Conservation (phyloP, 2,888 invertebrate genomes). For the Yponomeuta malinellus region DNA sequence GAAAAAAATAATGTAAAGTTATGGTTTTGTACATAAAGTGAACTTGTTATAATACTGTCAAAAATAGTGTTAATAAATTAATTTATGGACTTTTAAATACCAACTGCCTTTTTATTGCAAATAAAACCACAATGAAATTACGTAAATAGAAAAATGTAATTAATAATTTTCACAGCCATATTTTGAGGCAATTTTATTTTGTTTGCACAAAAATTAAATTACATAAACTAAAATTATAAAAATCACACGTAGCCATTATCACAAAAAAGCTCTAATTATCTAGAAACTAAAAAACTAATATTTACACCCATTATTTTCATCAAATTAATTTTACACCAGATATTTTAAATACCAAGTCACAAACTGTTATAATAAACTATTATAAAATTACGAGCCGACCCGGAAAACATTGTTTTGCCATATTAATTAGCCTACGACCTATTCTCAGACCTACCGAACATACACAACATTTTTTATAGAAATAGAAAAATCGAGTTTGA, state of each 20-base stretch:
- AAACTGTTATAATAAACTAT: too few species aligned
- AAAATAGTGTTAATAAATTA: conserved; percentile 72
- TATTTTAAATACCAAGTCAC: too few species aligned
- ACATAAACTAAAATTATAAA: background rate
- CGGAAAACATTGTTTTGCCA: too few species aligned
- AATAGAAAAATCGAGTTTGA: too few species aligned
- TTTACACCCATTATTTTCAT: too few species aligned
- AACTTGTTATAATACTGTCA: conserved; percentile 68
- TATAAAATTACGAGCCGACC: too few species aligned
- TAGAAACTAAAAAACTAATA: background rate
- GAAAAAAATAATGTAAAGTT: conserved; percentile 23
- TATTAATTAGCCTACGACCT: too few species aligned
- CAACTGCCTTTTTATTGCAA: conserved; percentile 26
- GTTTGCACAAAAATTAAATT: background rate
- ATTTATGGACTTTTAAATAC: conserved; percentile 65
- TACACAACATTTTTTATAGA: too few species aligned
- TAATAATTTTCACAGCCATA: conserved; percentile 12
- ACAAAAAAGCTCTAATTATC: background rate
- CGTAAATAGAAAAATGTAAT: background rate
- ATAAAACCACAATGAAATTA: background rate
- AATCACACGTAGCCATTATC: background rate
- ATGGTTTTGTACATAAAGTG: conserved; percentile 66
- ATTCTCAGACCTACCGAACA: too few species aligned
- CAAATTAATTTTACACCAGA: too few species aligned
- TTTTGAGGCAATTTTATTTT: conserved; percentile 9